phyloP scores from a whole-genome alignment of 1,140 invertebrate genomes.

The Pentalonia nigronervosa region DNA sequence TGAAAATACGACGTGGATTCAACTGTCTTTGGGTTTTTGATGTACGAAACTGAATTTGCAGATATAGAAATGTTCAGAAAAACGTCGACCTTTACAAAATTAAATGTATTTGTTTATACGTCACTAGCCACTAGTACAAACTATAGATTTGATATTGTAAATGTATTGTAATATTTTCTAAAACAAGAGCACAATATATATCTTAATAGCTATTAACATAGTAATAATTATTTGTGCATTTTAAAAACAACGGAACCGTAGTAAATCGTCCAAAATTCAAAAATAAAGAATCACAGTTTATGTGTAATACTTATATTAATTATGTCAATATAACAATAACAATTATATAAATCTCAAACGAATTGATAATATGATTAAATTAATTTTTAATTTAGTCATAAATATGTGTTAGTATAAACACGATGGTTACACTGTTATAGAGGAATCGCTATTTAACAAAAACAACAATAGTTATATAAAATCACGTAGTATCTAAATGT shows the following conservation, averaged over 20 bases:
- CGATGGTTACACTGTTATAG: not conserved
- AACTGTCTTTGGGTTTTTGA: not conserved
- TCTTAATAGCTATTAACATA: not conserved
- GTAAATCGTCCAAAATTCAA: not conserved
- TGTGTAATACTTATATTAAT: not conserved
- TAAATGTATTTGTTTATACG: not conserved
- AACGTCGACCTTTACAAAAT: not conserved
- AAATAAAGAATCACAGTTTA: not conserved
- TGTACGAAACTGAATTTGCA: not conserved
- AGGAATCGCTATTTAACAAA: not conserved
- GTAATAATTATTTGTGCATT: not conserved
- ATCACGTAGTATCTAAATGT: not conserved
- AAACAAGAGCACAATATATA: not conserved
- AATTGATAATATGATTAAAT: not conserved
- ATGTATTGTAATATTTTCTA: not conserved
- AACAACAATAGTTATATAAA: not conserved
- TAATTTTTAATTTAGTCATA: not conserved
- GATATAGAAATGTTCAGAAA: not conserved
- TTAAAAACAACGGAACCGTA: not conserved
- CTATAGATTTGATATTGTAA: not conserved
- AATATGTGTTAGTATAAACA: no score
- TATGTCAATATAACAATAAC: not conserved
- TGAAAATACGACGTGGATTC: not conserved
- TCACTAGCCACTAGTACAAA: not conserved
- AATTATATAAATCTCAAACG: not conserved